These are phyloP conservation scores for Probaryconus sp. DNA, from an alignment of 1,140 invertebrate species.

Conservation along the genomic window DNA sequence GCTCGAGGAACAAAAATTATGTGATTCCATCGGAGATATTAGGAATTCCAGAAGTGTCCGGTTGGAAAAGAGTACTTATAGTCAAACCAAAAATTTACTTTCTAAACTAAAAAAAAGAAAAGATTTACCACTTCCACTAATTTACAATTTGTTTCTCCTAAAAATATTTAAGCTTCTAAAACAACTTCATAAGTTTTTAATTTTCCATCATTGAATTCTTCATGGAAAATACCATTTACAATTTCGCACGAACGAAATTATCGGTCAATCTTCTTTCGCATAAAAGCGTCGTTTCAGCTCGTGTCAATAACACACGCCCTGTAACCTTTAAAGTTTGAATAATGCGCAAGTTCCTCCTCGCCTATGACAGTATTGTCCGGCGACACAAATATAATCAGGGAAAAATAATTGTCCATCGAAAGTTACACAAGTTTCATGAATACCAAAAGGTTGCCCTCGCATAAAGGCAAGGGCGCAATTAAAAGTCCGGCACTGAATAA, in stretches of 20 bases:
- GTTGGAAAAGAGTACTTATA: too few species aligned
- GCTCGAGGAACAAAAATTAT: background rate
- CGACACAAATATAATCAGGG: slow-evolving; percentile 27
- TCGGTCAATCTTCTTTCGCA: slow-evolving; percentile 10
- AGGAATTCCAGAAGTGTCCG: slow-evolving; percentile 5
- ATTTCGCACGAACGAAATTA: background rate
- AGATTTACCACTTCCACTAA: slow-evolving; percentile 7
- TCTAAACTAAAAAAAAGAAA: slow-evolving; percentile 1
- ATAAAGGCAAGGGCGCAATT: slow-evolving; percentile 16
- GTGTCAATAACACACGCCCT: slow-evolving; percentile 9
- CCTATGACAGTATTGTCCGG: too few species aligned
- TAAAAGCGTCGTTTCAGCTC: slow-evolving; percentile 3
- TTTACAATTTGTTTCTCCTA: slow-evolving; percentile 5
- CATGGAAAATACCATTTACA: background rate
- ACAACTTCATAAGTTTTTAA: too few species aligned
- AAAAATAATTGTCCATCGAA: slow-evolving; percentile 40
- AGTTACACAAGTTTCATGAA: slow-evolving; percentile 32
- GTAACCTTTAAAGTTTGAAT: slow-evolving; percentile 11
- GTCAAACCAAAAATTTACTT: slow-evolving; percentile 6
- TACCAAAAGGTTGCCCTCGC: slow-evolving; percentile 9
- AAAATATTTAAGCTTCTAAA: too few species aligned
- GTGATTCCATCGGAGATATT: slow-evolving; percentile 2
- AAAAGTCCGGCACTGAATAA: slow-evolving; percentile 30
- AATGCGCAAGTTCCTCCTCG: background rate
- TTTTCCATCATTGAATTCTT: too few species aligned